phyloP scores from a whole-genome alignment of 2,888 invertebrate species.

The Mesoligia furuncula region DNA sequence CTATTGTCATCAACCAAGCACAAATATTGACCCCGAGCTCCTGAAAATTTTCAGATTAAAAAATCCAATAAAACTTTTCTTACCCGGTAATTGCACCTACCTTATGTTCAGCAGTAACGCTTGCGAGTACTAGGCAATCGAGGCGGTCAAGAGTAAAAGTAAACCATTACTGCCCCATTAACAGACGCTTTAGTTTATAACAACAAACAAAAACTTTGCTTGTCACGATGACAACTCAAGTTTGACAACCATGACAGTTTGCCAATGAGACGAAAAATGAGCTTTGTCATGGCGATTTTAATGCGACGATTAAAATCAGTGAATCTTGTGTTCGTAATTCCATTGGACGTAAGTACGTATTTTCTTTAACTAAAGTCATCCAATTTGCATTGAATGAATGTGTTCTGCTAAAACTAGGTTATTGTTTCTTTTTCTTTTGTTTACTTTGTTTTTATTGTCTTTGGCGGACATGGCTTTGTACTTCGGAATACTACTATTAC shows the following conservation, averaged over 20 bases:
- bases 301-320: constrained; percentile 52
- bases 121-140: neutral
- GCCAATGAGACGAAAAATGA: constrained; percentile 36
- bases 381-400: constrained; percentile 35
- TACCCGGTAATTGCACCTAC: neutral
- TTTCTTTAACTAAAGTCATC: constrained; percentile 22
- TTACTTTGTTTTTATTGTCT: neutral
- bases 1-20: neutral
- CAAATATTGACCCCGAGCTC: neutral
- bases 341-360: constrained; percentile 7
- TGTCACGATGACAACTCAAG: constrained; percentile 49
- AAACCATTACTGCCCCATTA: constrained; percentile 42
- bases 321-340: constrained; percentile 39
- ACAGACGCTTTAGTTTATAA: constrained; percentile 27
- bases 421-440: neutral
- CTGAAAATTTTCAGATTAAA: neutral
- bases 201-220: constrained; percentile 39
- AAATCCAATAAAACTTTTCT: neutral
- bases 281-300: constrained; percentile 51
- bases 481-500: neutral
- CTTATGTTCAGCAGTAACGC: neutral
- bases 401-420: neutral
- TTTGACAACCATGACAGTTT: constrained; percentile 34
- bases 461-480: neutral
- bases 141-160: constrained; percentile 33